Percentiles rank a stretch among this genome's conserved stretches.
Evolutionary conservation across 2,797 vertebrate genomes (phyloP).

Genomic region (Yasuhikotakia modesta): DNA sequence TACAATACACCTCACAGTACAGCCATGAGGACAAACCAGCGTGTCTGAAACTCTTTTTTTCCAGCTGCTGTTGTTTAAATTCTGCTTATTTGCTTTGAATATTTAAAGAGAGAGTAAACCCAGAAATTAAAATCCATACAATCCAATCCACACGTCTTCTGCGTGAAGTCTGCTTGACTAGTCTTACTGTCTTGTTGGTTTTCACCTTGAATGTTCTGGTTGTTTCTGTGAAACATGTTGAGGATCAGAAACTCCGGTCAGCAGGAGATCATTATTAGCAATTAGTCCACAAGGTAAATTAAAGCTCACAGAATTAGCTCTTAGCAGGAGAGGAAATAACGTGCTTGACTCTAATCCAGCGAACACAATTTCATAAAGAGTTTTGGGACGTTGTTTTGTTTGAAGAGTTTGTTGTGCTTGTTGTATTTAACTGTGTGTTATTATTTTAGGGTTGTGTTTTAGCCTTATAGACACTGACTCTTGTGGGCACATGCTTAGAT

Average conservation of each 20-base stretch:
- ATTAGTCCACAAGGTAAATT: slow-evolving; percentile 68
- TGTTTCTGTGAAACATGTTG: slow-evolving; percentile 46
- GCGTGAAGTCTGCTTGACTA: slow-evolving; percentile 35
- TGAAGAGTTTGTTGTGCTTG: not conserved
- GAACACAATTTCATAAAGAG: slow-evolving; percentile 43
- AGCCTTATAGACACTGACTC: not conserved
- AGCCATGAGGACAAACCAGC: too few species aligned
- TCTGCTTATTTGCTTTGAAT: too few species aligned
- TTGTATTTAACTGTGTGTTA: not conserved
- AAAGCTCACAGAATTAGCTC: slow-evolving; percentile 57
- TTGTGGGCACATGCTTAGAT: slow-evolving; percentile 16
- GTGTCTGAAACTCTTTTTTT: too few species aligned
- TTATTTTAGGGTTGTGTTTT: not conserved
- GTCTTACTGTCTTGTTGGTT: too few species aligned
- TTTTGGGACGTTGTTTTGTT: slow-evolving; percentile 23
- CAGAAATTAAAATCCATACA: too few species aligned
- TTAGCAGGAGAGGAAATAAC: slow-evolving; percentile 59
- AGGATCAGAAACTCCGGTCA: slow-evolving; percentile 49
- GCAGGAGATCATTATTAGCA: slow-evolving; percentile 63
- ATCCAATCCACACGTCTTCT: not conserved
- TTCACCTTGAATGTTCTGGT: too few species aligned
- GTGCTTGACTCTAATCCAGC: slow-evolving; percentile 60
- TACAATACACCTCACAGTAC: not conserved
- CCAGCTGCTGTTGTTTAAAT: not conserved
- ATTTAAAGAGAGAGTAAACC: too few species aligned